Conservation (phyloP, 2,888 invertebrate species). For the Tetranychus piercei region DNA sequence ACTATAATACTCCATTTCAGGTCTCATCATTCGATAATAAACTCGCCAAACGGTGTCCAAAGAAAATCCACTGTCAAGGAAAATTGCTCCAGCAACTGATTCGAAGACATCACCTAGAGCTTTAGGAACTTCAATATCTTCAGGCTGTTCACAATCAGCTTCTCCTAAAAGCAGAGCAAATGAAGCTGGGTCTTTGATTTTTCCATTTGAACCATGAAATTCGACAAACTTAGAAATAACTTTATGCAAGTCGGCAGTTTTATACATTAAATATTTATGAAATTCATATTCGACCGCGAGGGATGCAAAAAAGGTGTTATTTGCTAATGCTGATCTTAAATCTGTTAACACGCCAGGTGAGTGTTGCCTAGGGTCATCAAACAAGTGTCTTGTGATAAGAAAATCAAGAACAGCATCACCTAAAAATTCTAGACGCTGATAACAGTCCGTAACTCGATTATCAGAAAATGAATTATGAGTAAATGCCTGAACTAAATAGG, state of each 20-base stretch:
- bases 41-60: slow-evolving; percentile 78
- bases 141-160: slow-evolving; percentile 80
- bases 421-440: slow-evolving; percentile 83
- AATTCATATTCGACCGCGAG: slow-evolving; percentile 87
- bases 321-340: slow-evolving; percentile 90
- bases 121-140: slow-evolving; percentile 95
- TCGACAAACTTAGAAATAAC: slow-evolving; percentile 87
- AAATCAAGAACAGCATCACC: slow-evolving; percentile 70
- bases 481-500: slow-evolving; percentile 82
- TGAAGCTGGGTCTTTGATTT: slow-evolving; percentile 20
- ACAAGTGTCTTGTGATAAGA: slow-evolving; percentile 49
- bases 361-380: slow-evolving; percentile 71
- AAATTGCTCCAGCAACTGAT: slow-evolving; percentile 91
- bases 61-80: slow-evolving; percentile 76
- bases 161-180: slow-evolving; percentile 35
- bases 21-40: slow-evolving; percentile 82
- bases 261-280: slow-evolving; percentile 83
- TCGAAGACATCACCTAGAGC: slow-evolving; percentile 97
- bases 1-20: slow-evolving; percentile 87
- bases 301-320: slow-evolving; percentile 97
- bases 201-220: slow-evolving; percentile 29
- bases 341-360: slow-evolving; percentile 92
- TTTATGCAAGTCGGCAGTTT: slow-evolving; percentile 77
- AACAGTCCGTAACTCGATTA: slow-evolving; percentile 89
- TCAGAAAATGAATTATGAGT: slow-evolving; percentile 94